Percentiles rank a stretch among this genome's conserved stretches.
These are phyloP conservation scores for Bradypus variegatus DNA, from an alignment of 2,797 vertebrate species.

Conservation along the genomic window DNA sequence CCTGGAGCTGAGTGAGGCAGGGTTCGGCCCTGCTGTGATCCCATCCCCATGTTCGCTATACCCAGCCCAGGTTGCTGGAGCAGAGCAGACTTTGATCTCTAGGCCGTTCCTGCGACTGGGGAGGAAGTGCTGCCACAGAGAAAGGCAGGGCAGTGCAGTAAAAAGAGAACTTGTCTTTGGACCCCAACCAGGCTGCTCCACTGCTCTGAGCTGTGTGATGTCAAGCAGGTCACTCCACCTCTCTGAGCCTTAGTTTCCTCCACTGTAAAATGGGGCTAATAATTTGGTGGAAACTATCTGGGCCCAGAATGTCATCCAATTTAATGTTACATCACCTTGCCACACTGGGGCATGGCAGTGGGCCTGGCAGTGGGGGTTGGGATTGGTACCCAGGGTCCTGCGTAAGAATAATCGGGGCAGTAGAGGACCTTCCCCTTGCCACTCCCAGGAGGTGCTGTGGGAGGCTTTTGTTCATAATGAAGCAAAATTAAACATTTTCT, in stretches of 20 bases:
- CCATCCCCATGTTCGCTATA: background rate
- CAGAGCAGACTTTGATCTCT: background rate
- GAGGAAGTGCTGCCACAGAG: background rate
- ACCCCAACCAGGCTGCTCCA: background rate
- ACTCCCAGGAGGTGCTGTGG: background rate
- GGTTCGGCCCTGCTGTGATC: background rate
- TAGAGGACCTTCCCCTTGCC: background rate
- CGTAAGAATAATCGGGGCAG: background rate
- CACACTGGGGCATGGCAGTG: background rate
- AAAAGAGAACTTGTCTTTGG: background rate
- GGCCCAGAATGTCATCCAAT: background rate
- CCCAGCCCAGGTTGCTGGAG: background rate
- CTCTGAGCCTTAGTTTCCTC: background rate
- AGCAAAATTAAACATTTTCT: background rate
- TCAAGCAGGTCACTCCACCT: background rate
- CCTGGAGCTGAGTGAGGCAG: background rate
- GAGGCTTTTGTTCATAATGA: background rate
- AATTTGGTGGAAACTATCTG: background rate
- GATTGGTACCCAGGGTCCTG: background rate
- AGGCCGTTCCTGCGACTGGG: background rate
- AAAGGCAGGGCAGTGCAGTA: background rate
- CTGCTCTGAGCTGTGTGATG: background rate
- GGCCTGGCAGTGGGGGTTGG: background rate
- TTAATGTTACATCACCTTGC: background rate
- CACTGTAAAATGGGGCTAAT: background rate